These are phyloP conservation scores for Saxidomus purpurata DNA, from an alignment of 1,140 invertebrate genomes.

Conservation along the genomic window DNA sequence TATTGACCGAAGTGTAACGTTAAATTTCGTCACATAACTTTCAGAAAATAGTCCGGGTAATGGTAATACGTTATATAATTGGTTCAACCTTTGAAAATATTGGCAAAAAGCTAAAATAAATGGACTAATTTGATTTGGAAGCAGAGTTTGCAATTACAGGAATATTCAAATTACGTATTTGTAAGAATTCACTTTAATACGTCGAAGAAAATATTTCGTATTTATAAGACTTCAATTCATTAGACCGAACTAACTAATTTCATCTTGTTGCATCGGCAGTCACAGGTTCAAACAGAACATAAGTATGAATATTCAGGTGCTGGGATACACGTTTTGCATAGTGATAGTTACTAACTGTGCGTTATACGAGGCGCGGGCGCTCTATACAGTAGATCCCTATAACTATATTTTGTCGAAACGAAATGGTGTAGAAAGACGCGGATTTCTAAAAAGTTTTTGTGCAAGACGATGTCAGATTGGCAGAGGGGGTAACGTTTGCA, in stretches of 20 bases:
- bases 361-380: conserved; percentile 20
- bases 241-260: neutral
- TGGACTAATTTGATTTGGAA: conserved; percentile 19
- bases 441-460: conserved; percentile 60
- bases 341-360: conserved; percentile 49
- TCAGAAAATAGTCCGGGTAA: neutral
- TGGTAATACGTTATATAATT: neutral
- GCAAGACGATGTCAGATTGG: conserved; percentile 58
- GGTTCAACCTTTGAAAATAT: neutral
- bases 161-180: neutral
- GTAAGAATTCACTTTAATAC: neutral
- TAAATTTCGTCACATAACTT: neutral
- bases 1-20: too few relatives aligned
- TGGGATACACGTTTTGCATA: conserved; percentile 24
- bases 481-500: conserved; percentile 64
- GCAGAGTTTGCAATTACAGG: conserved; percentile 4
- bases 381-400: conserved; percentile 13
- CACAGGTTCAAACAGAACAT: neutral
- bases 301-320: conserved; percentile 36
- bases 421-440: neutral
- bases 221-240: conserved; percentile 10
- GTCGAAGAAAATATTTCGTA: neutral
- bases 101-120: neutral
- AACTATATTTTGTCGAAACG: conserved; percentile 24
- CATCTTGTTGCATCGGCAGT: neutral